These are phyloP conservation scores for Acleris sparsana DNA, from an alignment of 2,888 invertebrate genomes.

Conservation along the genomic window DNA sequence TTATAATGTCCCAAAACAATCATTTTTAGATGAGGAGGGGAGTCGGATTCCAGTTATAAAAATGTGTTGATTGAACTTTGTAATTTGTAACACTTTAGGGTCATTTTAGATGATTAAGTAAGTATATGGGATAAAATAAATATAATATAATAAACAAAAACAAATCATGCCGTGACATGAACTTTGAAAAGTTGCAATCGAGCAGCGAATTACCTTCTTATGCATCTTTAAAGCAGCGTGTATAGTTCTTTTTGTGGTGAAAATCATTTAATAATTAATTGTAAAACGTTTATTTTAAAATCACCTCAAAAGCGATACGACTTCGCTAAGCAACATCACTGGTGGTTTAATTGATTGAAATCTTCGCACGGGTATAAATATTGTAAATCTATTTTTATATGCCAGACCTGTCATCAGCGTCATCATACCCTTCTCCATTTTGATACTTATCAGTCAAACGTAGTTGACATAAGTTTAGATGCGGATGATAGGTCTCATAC, in stretches of 20 bases:
- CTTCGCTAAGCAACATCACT: constrained; percentile 1
- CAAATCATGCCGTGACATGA: too few relatives aligned
- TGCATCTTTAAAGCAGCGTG: constrained; percentile 4
- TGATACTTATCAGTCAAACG: background rate
- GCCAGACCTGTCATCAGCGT: constrained; percentile 7
- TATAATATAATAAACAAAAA: too few relatives aligned
- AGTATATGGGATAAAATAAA: too few relatives aligned
- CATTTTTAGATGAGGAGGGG: too few relatives aligned
- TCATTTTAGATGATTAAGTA: too few relatives aligned
- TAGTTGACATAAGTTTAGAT: background rate
- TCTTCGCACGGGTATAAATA: constrained; percentile 5
- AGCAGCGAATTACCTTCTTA: constrained; percentile 7
- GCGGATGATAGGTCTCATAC: background rate
- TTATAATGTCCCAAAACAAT: too few relatives aligned
- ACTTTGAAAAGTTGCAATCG: constrained; percentile 2
- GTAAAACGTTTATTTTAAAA: background rate
- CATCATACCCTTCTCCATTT: constrained; percentile 5
- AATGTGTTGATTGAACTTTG: too few relatives aligned
- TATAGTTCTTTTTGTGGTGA: constrained; percentile 2
- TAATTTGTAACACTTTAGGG: too few relatives aligned
- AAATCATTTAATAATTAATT: background rate
- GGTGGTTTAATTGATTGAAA: constrained; percentile 8
- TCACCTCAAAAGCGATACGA: constrained; percentile 7
- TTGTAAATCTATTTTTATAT: constrained; percentile 4
- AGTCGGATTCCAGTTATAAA: too few relatives aligned